Evolutionary conservation across 2,888 invertebrate genomes (phyloP), one percentile per base, ranked within the genome.

Genomic region (Aphodius granarius): DNA sequence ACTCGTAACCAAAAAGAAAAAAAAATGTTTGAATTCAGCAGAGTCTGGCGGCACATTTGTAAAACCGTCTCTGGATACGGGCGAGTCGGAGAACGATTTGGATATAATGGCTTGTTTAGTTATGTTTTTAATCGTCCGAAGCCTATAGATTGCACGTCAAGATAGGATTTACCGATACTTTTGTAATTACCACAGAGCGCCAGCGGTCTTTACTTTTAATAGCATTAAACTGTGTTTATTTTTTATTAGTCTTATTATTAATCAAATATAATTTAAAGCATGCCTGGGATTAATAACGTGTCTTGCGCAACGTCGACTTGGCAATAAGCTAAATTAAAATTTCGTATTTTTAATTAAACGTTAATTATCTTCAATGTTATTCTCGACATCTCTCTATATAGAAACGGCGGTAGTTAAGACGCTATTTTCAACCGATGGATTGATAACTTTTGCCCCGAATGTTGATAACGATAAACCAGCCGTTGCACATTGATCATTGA

Each of bases 61-160:
- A n/a, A n/a, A n/a, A n/a, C n/a, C n/a, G n/a, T n/a, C n/a, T n/a
- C n/a, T n/a, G n/a, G 43, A 43, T 43, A 43, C 43, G 43, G 43
- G 43, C 43, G 43, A 43, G 43, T 43, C 43, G 9, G 43, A 43
- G 43, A 43, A 9, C 43, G 43, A 43, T 43, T 43, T 74, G 63
- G 72, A 72, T 71, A 72, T 72, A 75, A 75, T 72, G 75, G 72
- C 72, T 72, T 75, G 75, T 72, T 75, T 66, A 72, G 66, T 63
- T 75, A 72, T 72, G 75, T 72, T 72, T 78, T 78, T 77, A 75
- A 73, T 73, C 71, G 63, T 77, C 22, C 66, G 72, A 64, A 74
- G 73, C 77, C 75, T 77, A 77, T 78, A 79, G 81, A 81, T 81
- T 81, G 78, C 80, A 79, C 78, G 81, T 81, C 80, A 79, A 81